Evolutionary conservation across 2,113 vertebrate genomes (phyloP).

Genomic region (Pelodiscus sinensis): DNA sequence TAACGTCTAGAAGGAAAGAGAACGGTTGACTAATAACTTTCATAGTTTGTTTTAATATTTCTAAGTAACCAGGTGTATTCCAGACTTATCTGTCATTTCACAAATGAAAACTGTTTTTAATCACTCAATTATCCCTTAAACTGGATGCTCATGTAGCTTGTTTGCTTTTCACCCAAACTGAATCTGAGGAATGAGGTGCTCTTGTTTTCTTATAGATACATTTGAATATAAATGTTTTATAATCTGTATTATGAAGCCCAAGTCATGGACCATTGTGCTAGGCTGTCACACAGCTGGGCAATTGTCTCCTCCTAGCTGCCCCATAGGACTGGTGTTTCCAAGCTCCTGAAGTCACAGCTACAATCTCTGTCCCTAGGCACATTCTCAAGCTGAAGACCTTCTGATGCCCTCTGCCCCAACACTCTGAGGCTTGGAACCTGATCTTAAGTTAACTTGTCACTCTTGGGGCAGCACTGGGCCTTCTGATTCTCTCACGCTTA

Average conservation of each 20-base stretch:
- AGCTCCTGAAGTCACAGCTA: neutral
- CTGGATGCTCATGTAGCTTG: neutral
- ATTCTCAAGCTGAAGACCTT: neutral
- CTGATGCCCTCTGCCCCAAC: neutral
- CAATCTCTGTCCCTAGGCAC: neutral
- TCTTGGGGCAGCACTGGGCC: neutral
- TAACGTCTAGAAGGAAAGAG: constrained; percentile 6
- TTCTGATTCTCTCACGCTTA: neutral
- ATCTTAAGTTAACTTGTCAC: neutral
- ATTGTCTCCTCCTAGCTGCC: neutral
- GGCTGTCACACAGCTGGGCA: neutral
- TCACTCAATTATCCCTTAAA: neutral
- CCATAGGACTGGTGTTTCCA: neutral
- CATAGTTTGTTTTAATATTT: neutral
- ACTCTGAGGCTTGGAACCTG: neutral
- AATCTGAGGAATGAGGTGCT: neutral
- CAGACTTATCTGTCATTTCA: neutral
- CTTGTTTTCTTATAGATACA: neutral
- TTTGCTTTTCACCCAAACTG: neutral
- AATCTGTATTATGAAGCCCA: neutral
- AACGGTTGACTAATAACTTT: neutral
- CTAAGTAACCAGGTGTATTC: constrained; percentile 32
- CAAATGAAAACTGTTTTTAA: constrained; percentile 13
- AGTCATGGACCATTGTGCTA: neutral
- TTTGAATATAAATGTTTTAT: neutral